phyloP scores from a whole-genome alignment of 2,797 vertebrate species.

The Microctenopoma steveboyesi region DNA sequence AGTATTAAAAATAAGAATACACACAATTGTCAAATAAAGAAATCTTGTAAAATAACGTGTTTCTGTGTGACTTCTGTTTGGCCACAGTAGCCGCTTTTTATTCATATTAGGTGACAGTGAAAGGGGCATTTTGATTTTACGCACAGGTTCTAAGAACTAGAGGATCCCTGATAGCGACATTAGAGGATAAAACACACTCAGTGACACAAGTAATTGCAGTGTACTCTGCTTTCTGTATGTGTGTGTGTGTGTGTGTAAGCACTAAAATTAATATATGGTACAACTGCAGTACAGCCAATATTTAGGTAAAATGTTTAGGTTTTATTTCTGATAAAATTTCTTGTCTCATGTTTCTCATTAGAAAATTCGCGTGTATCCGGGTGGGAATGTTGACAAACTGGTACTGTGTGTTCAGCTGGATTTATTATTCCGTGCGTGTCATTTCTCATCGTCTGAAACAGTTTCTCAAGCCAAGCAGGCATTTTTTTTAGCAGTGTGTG shows the following conservation, averaged over 20 bases:
- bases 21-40: neutral
- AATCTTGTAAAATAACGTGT: slow-evolving; percentile 26
- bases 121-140: slow-evolving; percentile 17
- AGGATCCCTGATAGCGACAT: slow-evolving; percentile 18
- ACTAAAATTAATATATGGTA: neutral
- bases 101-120: slow-evolving; percentile 2
- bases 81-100: neutral
- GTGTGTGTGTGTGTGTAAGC: slow-evolving; percentile 9
- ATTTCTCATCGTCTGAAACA: slow-evolving; percentile 44
- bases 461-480: slow-evolving; percentile 39
- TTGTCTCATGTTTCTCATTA: neutral
- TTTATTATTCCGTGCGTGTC: slow-evolving; percentile 6
- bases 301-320: neutral
- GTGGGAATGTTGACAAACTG: slow-evolving; percentile 10
- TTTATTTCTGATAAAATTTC: too few relatives aligned
- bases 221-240: slow-evolving; percentile 1
- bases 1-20: too few relatives aligned
- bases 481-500: slow-evolving; percentile 50
- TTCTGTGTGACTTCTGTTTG: slow-evolving; percentile 14
- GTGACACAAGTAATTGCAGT: slow-evolving; percentile 15
- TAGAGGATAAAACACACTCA: slow-evolving; percentile 33
- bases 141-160: slow-evolving; percentile 5
- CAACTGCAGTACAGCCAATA: neutral
- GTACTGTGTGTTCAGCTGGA: neutral
- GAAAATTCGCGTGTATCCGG: neutral